Conservation (phyloP, 2,888 invertebrate genomes). For the Loripinus fragilis region DNA sequence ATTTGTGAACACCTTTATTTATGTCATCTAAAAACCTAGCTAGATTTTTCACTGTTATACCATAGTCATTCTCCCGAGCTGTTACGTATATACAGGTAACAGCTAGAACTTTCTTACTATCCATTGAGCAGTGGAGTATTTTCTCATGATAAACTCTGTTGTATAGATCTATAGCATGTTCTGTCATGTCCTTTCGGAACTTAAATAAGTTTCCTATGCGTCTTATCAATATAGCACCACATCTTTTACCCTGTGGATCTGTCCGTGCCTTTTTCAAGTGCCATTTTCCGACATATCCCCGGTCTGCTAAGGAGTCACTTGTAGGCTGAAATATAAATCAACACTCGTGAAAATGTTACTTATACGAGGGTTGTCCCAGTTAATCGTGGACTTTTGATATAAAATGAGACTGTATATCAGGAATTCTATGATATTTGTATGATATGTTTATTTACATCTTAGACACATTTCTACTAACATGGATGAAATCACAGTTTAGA, state of each 20-base stretch:
- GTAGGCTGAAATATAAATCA: too few species aligned
- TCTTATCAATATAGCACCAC: neutral
- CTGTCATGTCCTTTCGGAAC: neutral
- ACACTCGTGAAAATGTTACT: too few species aligned
- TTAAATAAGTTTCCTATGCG: neutral
- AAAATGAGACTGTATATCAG: too few species aligned
- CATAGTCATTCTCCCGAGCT: slow-evolving; percentile 15
- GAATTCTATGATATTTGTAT: too few species aligned
- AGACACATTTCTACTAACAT: too few species aligned
- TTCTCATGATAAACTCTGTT: neutral
- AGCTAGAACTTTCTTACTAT: neutral
- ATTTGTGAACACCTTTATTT: neutral
- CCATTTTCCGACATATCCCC: neutral
- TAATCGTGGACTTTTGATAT: too few species aligned
- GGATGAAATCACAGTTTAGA: too few species aligned
- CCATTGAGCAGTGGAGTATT: neutral
- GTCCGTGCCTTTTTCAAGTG: neutral
- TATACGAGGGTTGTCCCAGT: too few species aligned
- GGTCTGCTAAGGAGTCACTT: too few species aligned
- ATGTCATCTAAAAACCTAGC: neutral
- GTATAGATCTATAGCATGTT: neutral
- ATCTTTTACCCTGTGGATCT: neutral
- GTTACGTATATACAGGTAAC: slow-evolving; percentile 6
- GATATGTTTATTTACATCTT: too few species aligned
- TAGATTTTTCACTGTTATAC: neutral